Base-by-base conservation (phyloP, 2,797 vertebrate species). In the Macropus fuliginosus region DNA sequence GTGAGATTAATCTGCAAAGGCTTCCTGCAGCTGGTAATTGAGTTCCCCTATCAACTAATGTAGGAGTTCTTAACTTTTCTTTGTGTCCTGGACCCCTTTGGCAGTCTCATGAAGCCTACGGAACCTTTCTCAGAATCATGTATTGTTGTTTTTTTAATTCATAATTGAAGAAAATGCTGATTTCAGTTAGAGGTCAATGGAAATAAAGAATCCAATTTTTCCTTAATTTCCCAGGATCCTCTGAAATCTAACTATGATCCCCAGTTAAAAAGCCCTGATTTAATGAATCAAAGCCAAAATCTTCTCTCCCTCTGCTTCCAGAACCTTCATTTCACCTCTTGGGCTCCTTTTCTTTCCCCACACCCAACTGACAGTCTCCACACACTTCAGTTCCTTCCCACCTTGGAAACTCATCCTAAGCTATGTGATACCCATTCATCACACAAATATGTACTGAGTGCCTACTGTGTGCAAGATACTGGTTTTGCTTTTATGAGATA, bases 351-450 rank as follows among this genome's bases (percentile, higher is more conserved):
- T 56, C 93, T 87, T 1, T 92, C 89, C 95, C 91, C 24, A 54
- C 95, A 81, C 89, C 16, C n/a, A 74, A 40, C 5, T 74, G 62
- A 40, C 16, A 18, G 62, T 74, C 40, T 87, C 74, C 74, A 46
- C 31, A 46, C 21, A 81, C n/a, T 81, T 46, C 66, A 90, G 52
- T 50, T 55, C 18, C 1, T 2, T 90, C 92, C 91, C 55, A 16
- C 21, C 54, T 55, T 54, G 24, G 31, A 94, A 46, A 59, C 29
- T 93, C 29, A 21, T 81, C 18, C 28, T 40, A 34, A 90, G 40
- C 91, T 95, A 50, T 54, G 29, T 54, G 91, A 91, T 94, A 54
- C 56, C 94, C 96, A 96, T 95, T 96, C 94, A 95, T 29, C n/a
- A 56, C 27, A 55, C 89, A 96, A 90, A 46, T 91, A 94, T 96